phyloP scores from a whole-genome alignment of 2,113 vertebrate species.

The Sarotherodon lohbergeri region DNA sequence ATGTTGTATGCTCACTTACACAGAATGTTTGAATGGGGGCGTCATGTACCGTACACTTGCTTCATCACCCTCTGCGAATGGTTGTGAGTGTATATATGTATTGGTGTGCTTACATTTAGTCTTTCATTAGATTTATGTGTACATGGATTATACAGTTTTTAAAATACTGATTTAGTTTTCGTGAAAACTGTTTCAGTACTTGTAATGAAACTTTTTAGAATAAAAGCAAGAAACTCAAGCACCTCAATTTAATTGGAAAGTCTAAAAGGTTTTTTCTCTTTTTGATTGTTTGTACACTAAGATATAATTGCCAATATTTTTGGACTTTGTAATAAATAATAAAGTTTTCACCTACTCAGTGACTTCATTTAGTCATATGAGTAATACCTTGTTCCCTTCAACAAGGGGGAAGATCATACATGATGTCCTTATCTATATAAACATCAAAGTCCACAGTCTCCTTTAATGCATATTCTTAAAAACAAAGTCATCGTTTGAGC shows the following conservation, averaged over 20 bases:
- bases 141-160: not conserved
- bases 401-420: not conserved
- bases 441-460: slow-evolving; percentile 18
- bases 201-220: not conserved
- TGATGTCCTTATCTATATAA: not conserved
- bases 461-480: slow-evolving; percentile 39
- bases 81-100: not conserved
- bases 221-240: not conserved
- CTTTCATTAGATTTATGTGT: not conserved
- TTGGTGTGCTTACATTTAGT: not conserved
- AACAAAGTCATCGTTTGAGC: not conserved
- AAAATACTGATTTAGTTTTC: not conserved
- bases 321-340: not conserved
- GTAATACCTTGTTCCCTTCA: not conserved
- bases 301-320: not conserved
- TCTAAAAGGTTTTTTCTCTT: not conserved
- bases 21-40: slow-evolving; percentile 33
- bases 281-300: not conserved
- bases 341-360: not conserved
- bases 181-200: not conserved
- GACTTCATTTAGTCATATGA: not conserved
- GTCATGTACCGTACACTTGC: slow-evolving; percentile 19
- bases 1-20: slow-evolving; percentile 54
- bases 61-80: not conserved
- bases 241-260: not conserved